Conservation (phyloP, 2,797 vertebrate genomes). For the Malacoraja senta region DNA sequence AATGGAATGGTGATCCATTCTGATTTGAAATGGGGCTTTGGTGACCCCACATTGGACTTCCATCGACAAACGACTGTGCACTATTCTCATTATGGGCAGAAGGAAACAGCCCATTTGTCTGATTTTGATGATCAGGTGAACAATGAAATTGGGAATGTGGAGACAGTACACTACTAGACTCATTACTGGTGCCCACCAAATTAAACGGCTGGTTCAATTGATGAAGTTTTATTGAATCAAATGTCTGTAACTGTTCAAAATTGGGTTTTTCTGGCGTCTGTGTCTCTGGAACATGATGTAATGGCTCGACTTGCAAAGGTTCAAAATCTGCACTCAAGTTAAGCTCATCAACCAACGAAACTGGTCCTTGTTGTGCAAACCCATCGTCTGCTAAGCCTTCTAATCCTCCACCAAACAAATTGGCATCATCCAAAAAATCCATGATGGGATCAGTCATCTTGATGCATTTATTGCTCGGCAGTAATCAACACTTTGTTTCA, state of each 20-base stretch:
- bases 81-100: slow-evolving; percentile 48
- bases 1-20: slow-evolving; percentile 82
- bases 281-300: slow-evolving; percentile 73
- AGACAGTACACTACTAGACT: slow-evolving; percentile 62
- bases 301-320: slow-evolving; percentile 78
- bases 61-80: slow-evolving; percentile 53
- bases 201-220: slow-evolving; percentile 62
- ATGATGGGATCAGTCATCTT: slow-evolving; percentile 77
- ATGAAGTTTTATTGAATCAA: slow-evolving; percentile 76
- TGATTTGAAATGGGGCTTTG: slow-evolving; percentile 72
- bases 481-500: slow-evolving; percentile 50
- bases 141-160: slow-evolving; percentile 79
- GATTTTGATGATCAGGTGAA: slow-evolving; percentile 70
- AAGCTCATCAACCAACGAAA: slow-evolving; percentile 89
- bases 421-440: slow-evolving; percentile 95
- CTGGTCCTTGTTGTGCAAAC: slow-evolving; percentile 76
- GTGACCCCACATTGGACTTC: slow-evolving; percentile 92
- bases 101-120: slow-evolving; percentile 85
- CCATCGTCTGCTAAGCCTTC: slow-evolving; percentile 83
- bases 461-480: slow-evolving; percentile 44
- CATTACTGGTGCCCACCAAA: slow-evolving; percentile 51
- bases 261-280: slow-evolving; percentile 72
- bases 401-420: slow-evolving; percentile 85
- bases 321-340: slow-evolving; percentile 88
- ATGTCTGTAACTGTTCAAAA: slow-evolving; percentile 78